A percentile compares a stretch with the other conserved stretches of the same genome.
Conservation (phyloP, 2,888 invertebrate genomes). For the Apodemia hepburni region DNA sequence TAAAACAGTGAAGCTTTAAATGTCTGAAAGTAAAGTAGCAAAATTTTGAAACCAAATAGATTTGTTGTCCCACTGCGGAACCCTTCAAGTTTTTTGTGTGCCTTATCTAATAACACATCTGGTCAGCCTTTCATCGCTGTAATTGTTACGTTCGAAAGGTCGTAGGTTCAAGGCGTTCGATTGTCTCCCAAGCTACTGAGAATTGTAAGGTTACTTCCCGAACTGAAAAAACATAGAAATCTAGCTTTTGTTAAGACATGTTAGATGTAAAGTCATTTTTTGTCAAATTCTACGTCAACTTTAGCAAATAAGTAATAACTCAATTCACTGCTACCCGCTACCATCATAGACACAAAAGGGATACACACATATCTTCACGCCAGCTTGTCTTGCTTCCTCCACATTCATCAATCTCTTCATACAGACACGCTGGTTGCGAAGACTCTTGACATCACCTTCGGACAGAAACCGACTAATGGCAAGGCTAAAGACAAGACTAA, state of each 20-base stretch:
- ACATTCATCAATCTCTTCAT: too few relatives aligned
- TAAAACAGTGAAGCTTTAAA: too few relatives aligned
- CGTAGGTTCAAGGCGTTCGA: conserved; percentile 42
- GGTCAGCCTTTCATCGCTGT: conserved; percentile 43
- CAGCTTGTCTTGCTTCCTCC: too few relatives aligned
- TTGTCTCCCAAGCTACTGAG: conserved; percentile 39
- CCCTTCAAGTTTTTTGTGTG: conserved; percentile 3
- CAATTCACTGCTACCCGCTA: too few relatives aligned
- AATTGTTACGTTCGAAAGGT: conserved; percentile 46
- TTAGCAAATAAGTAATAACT: background rate
- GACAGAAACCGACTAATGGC: too few relatives aligned
- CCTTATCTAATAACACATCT: conserved; percentile 27
- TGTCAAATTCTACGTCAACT: background rate
- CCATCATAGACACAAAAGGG: too few relatives aligned
- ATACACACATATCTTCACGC: too few relatives aligned
- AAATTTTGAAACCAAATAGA: too few relatives aligned
- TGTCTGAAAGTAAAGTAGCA: too few relatives aligned
- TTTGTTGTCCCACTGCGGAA: background rate
- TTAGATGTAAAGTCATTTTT: background rate
- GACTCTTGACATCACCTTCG: too few relatives aligned
- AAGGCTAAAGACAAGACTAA: too few relatives aligned
- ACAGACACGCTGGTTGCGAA: too few relatives aligned
- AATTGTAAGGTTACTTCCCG: conserved; percentile 38
- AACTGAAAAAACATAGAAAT: conserved; percentile 8
- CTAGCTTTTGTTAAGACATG: background rate